Evolutionary conservation across 2,113 vertebrate genomes (phyloP), one percentile per base, ranked within the genome.

Genomic region (Coreoperca whiteheadi): DNA sequence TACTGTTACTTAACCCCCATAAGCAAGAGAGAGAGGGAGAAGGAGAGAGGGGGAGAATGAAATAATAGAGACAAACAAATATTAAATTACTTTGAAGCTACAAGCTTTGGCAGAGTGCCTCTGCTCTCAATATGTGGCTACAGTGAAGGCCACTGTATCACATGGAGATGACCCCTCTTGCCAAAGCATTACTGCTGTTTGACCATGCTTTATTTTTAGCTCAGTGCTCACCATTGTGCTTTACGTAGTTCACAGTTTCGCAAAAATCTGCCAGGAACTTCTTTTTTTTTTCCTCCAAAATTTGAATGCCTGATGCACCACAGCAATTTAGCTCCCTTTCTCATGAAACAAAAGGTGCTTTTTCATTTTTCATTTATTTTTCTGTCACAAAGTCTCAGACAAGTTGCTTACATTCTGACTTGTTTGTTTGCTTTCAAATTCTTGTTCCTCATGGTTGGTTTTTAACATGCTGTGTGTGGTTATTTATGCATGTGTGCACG

Each of bases 201-300:
- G 92, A 95, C 95, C 93, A 83, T 79, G 83, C 61, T 88, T 94
- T 96, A 95, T 96, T 96, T 97, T 96, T 96, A 96, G 94, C 93
- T 88, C 57, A 25, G 18, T 25, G 86, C 94, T 89, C 81, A 94
- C 94, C 93, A 92, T 90, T 93, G 94, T 94, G 87, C 91, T 88
- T 81, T 90, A 94, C 89, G 87, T 90, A 92, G 92, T 85, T 94
- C 94, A 95, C 91, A 92, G 76, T 76, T 93, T 93, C 85, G 82
- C 77, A 92, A 89, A 93, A 91, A 95, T 88, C 90, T 93, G 89
- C 92, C 90, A 93, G 71, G 89, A 87, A 91, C 32, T 32, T 84
- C 56, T 74, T 70, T 21, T 92, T 91, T 41, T 77, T 69, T 74
- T 14, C 23, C 8, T 48, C 15, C 25, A 37, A 74, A 54, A 78